phyloP scores from a whole-genome alignment of 2,888 invertebrate species.

The Yponomeuta malinellus region DNA sequence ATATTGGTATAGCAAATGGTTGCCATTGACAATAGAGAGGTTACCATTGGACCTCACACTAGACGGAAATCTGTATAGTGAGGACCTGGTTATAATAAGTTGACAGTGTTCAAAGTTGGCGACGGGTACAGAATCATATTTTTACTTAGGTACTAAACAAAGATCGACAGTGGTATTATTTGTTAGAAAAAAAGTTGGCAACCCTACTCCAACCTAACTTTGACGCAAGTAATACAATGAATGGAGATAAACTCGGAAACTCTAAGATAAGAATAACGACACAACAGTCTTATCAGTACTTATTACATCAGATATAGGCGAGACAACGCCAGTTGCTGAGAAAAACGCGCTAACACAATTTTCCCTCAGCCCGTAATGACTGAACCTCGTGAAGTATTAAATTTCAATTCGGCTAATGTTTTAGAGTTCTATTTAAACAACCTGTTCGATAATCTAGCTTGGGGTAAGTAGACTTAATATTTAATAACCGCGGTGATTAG shows the following conservation, averaged over 20 bases:
- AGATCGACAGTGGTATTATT: too few relatives aligned
- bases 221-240: too few relatives aligned
- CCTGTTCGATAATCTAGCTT: conserved; percentile 42
- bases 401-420: conserved; percentile 35
- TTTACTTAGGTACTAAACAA: too few relatives aligned
- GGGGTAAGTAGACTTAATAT: conserved; percentile 39
- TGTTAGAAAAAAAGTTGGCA: too few relatives aligned
- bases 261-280: not conserved
- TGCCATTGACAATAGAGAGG: too few relatives aligned
- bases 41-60: too few relatives aligned
- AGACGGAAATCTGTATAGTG: too few relatives aligned
- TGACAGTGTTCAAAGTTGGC: too few relatives aligned
- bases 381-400: conserved; percentile 37
- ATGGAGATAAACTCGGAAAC: not conserved
- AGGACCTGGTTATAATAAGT: too few relatives aligned
- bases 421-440: conserved; percentile 49
- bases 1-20: too few relatives aligned
- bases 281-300: conserved; percentile 28
- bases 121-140: too few relatives aligned
- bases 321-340: conserved; percentile 20
- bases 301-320: conserved; percentile 31
- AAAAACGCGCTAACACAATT: not conserved
- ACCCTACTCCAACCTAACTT: too few relatives aligned
- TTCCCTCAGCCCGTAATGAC: conserved; percentile 32
- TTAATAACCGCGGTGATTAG: not conserved